Percentiles rank a stretch among this genome's conserved stretches.
Conservation (phyloP, 2,888 invertebrate species). For the Cylindroiulus punctatus region DNA sequence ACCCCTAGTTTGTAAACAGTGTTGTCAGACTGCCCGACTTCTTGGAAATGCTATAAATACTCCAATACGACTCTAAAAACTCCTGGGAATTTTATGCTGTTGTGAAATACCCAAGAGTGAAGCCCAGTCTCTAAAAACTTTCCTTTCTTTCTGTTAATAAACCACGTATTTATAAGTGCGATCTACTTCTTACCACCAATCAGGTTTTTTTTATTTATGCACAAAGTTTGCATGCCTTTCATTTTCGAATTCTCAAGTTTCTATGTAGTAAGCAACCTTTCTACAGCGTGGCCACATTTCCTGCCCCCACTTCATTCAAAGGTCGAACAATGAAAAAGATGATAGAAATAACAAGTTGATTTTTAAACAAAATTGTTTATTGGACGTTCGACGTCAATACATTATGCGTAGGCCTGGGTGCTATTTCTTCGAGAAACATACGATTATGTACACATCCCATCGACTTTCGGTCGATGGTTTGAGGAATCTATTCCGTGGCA, state of each 20-base stretch:
- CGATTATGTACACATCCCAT: constrained; percentile 15
- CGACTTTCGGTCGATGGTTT: not conserved
- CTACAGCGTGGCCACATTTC: too few species aligned
- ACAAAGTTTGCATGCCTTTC: too few species aligned
- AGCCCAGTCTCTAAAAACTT: not conserved
- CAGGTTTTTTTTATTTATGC: too few species aligned
- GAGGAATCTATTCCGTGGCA: not conserved
- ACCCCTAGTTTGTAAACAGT: too few species aligned
- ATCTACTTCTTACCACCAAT: too few species aligned
- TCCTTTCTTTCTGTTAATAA: not conserved
- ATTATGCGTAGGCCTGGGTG: constrained; percentile 24
- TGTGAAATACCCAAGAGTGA: not conserved
- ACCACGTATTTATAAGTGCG: not conserved
- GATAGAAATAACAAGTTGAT: too few species aligned
- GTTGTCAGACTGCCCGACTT: too few species aligned
- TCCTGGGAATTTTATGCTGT: not conserved
- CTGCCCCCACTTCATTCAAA: not conserved
- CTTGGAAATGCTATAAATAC: too few species aligned
- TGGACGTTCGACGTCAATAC: not conserved
- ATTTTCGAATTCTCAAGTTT: too few species aligned
- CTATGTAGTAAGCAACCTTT: too few species aligned
- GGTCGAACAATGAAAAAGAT: not conserved
- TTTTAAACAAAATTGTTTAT: constrained; percentile 27
- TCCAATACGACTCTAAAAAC: not conserved
- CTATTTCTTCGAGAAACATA: constrained; percentile 42